These are phyloP conservation scores for Alces alces DNA, from an alignment of 2,113 vertebrate species.

Conservation along the genomic window DNA sequence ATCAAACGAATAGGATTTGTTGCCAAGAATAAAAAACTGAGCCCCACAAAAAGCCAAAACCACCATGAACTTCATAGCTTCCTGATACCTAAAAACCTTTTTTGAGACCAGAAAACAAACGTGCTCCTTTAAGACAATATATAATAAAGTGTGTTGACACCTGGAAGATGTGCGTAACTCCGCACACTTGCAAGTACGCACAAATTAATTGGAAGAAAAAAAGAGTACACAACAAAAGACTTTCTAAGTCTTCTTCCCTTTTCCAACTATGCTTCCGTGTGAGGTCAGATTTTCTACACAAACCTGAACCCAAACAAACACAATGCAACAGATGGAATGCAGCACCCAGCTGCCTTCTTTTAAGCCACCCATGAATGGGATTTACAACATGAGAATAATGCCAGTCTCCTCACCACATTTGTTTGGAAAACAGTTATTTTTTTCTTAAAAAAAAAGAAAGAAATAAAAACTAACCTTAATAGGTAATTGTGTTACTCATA, in stretches of 20 bases:
- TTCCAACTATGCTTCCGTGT: not conserved
- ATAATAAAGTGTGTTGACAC: not conserved
- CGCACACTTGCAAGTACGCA: accelerated
- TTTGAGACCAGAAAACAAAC: not conserved
- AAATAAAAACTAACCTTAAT: not conserved
- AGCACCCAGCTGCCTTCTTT: not conserved
- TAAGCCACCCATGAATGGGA: not conserved
- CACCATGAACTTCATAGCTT: not conserved
- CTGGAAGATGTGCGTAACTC: not conserved
- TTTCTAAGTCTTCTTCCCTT: not conserved
- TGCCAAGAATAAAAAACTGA: not conserved
- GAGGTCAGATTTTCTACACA: not conserved
- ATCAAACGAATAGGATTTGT: not conserved
- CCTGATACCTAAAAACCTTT: not conserved
- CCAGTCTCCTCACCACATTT: not conserved
- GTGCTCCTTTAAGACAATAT: not conserved
- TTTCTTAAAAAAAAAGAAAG: not conserved
- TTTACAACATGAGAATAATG: not conserved
- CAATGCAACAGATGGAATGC: not conserved
- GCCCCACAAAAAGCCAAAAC: not conserved
- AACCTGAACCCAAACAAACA: not conserved
- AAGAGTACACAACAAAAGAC: not conserved
- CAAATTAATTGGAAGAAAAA: not conserved
- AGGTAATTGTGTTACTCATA: not conserved
- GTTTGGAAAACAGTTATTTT: not conserved